Base-by-base conservation (phyloP, 2,797 vertebrate species). In the Onychomys leucogaster region DNA sequence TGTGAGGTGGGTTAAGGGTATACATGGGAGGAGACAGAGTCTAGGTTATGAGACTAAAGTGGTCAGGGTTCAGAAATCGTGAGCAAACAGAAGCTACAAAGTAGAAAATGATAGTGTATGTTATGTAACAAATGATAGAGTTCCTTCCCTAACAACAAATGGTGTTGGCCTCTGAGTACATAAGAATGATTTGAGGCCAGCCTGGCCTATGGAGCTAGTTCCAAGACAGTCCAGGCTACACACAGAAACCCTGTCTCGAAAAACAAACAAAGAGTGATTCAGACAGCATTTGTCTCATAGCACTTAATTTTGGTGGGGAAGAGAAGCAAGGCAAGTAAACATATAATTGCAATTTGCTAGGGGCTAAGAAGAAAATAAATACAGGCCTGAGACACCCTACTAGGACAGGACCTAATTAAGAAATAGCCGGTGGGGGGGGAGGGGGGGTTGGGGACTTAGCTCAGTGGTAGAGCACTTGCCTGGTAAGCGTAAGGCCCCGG, bases 351-450 rank as follows among this genome's bases (percentile, higher is more conserved):
- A 95, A 43, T 75, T 61, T 71, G 14, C 81, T 90, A 85, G 92
- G 14, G 41, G 34, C 23, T 94, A 96, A 86, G 61, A 84, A 78
- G 57, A 80, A 96, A 94, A 94, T 16, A 96, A 91, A 85, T n/a
- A 84, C 14, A 19, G 21, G 59, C 8, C 75, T 83, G 37, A 82
- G 63, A 57, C 43, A 92, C 67, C 11, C 37, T 76, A 78, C 1
- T 23, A 75, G 37, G 25, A 87, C 80, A 43, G 41, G 55, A 86
- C 14, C 32, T 82, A 85, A 43, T 96, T 95, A 76, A 94, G 46
- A 95, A 95, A 89, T 7, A 83, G 43, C 73, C 52, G 16, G n/a
- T n/a, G n/a, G n/a, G n/a, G n/a, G n/a, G n/a, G n/a, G n/a, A n/a
- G n/a, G n/a, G n/a, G n/a, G n/a, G n/a, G n/a, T n/a, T n/a, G n/a